These are phyloP conservation scores for Pomacea canaliculata DNA, from an alignment of 2,888 invertebrate genomes.

Conservation along the genomic window DNA sequence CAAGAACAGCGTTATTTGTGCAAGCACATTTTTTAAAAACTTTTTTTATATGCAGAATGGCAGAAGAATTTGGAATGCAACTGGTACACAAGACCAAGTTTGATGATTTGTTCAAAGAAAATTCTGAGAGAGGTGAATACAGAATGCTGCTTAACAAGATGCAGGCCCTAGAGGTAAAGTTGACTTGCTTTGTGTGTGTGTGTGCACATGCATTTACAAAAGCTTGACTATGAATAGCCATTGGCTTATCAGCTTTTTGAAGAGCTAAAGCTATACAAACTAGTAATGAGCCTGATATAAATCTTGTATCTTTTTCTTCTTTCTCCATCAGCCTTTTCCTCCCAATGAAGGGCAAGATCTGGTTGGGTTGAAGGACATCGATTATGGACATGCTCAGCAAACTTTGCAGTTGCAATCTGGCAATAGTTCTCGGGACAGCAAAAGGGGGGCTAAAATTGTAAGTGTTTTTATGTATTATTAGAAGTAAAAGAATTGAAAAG, in stretches of 20 bases:
- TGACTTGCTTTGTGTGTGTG: not conserved
- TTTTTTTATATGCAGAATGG: conserved; percentile 67
- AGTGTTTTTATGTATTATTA: conserved; percentile 10
- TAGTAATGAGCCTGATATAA: too few relatives aligned
- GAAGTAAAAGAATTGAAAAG: too few relatives aligned
- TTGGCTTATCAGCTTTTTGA: too few relatives aligned
- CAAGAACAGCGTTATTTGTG: too few relatives aligned
- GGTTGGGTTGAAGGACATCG: conserved; percentile 69
- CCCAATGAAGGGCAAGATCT: conserved; percentile 74
- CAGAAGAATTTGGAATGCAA: conserved; percentile 72
- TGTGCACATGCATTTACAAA: not conserved
- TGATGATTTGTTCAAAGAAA: conserved; percentile 82
- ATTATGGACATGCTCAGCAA: conserved; percentile 74
- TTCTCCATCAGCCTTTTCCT: conserved; percentile 77
- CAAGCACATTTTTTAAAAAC: too few relatives aligned
- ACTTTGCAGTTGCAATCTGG: conserved; percentile 34
- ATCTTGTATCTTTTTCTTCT: not conserved
- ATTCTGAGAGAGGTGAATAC: conserved; percentile 73
- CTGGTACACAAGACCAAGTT: conserved; percentile 75
- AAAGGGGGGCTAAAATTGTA: conserved; percentile 34
- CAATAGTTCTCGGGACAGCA: not conserved
- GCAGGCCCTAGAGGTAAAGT: conserved; percentile 72
- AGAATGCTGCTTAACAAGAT: conserved; percentile 80
- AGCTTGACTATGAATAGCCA: not conserved
- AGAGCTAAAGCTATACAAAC: too few relatives aligned